phyloP scores from a whole-genome alignment of 2,113 vertebrate genomes.

The Tupaia chinensis region DNA sequence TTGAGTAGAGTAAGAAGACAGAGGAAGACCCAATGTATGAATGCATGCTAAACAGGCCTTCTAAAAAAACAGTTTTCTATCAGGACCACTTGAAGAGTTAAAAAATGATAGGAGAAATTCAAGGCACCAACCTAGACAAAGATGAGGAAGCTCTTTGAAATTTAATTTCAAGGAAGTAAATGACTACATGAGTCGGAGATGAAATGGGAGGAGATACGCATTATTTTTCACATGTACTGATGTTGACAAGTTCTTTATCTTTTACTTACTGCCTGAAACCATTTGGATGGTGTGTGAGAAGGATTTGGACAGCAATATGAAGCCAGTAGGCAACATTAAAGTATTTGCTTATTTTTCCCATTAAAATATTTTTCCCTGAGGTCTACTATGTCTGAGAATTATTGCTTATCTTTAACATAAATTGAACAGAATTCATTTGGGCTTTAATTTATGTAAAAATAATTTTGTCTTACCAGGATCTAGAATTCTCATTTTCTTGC shows the following conservation, averaged over 20 bases:
- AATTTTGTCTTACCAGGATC: constrained; percentile 70
- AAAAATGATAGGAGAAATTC: not conserved
- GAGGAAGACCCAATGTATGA: not conserved
- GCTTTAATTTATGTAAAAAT: constrained; percentile 77
- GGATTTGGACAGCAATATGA: constrained; percentile 29
- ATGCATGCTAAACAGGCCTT: not conserved
- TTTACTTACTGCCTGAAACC: constrained; percentile 11
- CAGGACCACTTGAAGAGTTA: not conserved
- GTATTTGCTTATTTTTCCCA: constrained; percentile 63
- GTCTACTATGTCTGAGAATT: constrained; percentile 57
- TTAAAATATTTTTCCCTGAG: constrained; percentile 77
- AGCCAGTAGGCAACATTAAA: constrained; percentile 56
- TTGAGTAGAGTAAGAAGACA: not conserved
- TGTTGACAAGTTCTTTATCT: not conserved
- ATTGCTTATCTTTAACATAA: constrained; percentile 28
- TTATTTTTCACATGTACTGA: constrained; percentile 10
- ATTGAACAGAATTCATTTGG: constrained; percentile 72
- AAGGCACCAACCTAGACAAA: not conserved
- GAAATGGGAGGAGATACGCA: not conserved
- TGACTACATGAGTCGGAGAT: not conserved
- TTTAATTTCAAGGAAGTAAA: constrained; percentile 32
- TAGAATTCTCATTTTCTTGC: constrained; percentile 67
- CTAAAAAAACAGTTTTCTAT: not conserved
- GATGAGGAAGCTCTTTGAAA: not conserved
- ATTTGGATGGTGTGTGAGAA: not conserved